Evolutionary conservation across 2,797 vertebrate genomes (phyloP), one percentile per base, ranked within the genome.

Genomic region (Tragelaphus oryx): DNA sequence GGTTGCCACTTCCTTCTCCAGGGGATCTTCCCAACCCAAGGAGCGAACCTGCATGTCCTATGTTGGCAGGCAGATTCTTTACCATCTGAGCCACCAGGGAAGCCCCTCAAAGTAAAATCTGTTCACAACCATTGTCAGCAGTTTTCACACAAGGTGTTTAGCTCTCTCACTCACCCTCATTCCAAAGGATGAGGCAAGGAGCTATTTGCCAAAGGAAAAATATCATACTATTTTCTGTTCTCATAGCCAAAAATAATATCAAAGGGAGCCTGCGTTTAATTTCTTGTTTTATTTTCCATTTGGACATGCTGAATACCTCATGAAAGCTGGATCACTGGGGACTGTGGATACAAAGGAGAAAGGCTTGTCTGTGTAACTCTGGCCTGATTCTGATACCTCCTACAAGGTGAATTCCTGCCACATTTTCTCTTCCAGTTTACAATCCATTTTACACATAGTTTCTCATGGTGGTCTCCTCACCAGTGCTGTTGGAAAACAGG

Each of bases 231-330:
- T 91, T 96, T 95, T 97, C 90, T 94, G 48, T 60, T 60, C 80
- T 92, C 80, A 6, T 3, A 14, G 94, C 95, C 95, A 95, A 95
- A 87, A 80, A 30, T 44, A 84, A 95, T 90, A 57, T 85, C 87
- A 65, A 84, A 94, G 60, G 46, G 37, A 95, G 20, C 4, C 28
- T 95, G 78, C 84, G 48, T 93, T 89, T 57, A 75, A 89, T 91
- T 82, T 68, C 76, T 84, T 97, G 52, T 91, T 95, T 91, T 96
- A 55, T 74, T 93, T 94, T 97, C 93, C 93, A 93, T 62, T 46
- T 52, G 33, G 65, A 68, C 83, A 52, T n/a, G 30, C 59, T 4
- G 44, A 95, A 16, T 8, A 85, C 20, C n/a, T n/a, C 71, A 82
- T 44, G 37, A 83, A 82, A 91, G 33, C 41, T n/a, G 4, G 26